phyloP scores from a whole-genome alignment of 2,797 vertebrate genomes.

The Cyprinodon diabolis region DNA sequence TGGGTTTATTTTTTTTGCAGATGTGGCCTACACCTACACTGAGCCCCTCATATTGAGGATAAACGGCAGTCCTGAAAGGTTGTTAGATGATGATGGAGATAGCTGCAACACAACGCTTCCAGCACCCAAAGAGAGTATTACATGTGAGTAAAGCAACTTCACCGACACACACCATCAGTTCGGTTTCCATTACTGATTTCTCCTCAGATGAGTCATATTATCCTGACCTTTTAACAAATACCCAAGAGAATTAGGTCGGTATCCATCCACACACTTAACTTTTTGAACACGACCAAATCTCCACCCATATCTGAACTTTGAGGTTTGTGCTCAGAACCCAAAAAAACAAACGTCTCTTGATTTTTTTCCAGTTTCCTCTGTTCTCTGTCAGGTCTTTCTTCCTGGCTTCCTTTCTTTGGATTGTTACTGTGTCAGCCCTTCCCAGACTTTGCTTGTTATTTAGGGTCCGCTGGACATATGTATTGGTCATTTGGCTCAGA shows the following conservation, averaged over 20 bases:
- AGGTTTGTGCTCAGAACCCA: constrained; percentile 33
- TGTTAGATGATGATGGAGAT: constrained; percentile 48
- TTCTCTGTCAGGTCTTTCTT: constrained; percentile 4
- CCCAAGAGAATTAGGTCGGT: constrained; percentile 67
- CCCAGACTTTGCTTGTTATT: constrained; percentile 19
- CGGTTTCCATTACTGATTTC: constrained; percentile 73
- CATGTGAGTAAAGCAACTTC: constrained; percentile 67
- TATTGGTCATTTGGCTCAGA: constrained; percentile 8
- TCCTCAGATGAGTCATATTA: constrained; percentile 68
- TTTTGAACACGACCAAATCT: constrained; percentile 14
- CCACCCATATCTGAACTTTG: constrained; percentile 27
- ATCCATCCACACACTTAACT: constrained; percentile 44
- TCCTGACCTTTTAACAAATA: constrained; percentile 71
- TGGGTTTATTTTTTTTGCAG: constrained; percentile 49
- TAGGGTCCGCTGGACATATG: constrained; percentile 8
- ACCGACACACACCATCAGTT: constrained; percentile 28
- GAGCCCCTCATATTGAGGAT: constrained; percentile 77
- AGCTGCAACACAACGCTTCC: constrained; percentile 58
- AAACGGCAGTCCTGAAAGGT: constrained; percentile 63
- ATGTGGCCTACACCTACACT: constrained; percentile 68
- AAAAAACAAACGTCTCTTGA: neutral
- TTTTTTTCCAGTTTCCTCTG: constrained; percentile 2
- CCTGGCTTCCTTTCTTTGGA: constrained; percentile 12
- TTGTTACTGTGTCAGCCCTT: constrained; percentile 23
- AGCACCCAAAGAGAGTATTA: constrained; percentile 64